phyloP scores from a whole-genome alignment of 2,888 invertebrate species.

The Mantis religiosa region DNA sequence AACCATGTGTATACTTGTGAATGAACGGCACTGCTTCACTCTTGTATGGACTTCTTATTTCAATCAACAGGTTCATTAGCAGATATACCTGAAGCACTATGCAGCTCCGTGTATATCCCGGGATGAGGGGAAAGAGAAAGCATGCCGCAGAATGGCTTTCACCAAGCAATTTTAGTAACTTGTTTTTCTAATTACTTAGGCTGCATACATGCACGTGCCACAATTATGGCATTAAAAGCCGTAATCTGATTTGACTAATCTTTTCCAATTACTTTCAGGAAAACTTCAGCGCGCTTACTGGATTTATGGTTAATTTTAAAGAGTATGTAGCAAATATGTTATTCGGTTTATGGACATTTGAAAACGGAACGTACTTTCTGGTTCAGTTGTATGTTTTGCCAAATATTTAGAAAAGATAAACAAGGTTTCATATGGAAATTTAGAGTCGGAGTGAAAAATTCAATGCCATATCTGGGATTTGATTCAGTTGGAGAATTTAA shows the following conservation, averaged over 20 bases:
- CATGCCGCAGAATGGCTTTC: background rate
- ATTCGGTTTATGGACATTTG: too few species aligned
- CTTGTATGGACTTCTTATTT: background rate
- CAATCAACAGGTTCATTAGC: background rate
- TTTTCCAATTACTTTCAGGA: background rate
- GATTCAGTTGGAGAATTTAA: too few species aligned
- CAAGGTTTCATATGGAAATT: too few species aligned
- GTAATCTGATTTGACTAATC: background rate
- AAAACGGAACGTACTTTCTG: too few species aligned
- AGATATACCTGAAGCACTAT: background rate
- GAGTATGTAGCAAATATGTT: too few species aligned
- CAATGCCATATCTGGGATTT: too few species aligned
- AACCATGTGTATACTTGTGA: background rate
- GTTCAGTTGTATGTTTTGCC: too few species aligned
- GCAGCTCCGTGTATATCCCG: background rate
- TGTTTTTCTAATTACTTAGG: background rate
- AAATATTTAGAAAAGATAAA: too few species aligned
- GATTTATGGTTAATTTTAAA: too few species aligned
- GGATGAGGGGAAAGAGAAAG: background rate
- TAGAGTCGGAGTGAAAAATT: too few species aligned
- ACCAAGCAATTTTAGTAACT: background rate
- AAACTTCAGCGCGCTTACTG: too few species aligned
- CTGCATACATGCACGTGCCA: background rate
- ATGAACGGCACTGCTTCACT: background rate
- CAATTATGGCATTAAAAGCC: background rate